Percentiles rank a stretch among this genome's conserved stretches.
Conservation (phyloP, 64 coral and sea anemone species). For the Anthopleura sola region DNA sequence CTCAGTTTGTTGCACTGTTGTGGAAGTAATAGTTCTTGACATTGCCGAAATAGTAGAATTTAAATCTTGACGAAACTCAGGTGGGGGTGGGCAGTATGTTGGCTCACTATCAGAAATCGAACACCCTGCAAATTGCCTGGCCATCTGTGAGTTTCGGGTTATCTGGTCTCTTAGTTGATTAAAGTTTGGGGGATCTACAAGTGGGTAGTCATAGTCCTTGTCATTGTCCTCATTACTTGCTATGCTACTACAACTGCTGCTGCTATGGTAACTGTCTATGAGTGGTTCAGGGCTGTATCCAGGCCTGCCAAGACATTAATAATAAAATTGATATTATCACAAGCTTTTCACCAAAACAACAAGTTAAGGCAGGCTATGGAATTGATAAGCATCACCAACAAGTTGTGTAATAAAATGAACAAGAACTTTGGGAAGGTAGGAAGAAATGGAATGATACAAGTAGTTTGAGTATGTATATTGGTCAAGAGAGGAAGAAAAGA, state of each 20-base stretch:
- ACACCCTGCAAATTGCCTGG: not conserved
- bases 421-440: too few species aligned
- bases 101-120: not conserved
- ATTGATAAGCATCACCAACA: too few species aligned
- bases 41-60: not conserved
- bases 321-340: too few species aligned
- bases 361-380: too few species aligned
- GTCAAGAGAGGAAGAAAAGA: not conserved
- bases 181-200: slow-evolving; percentile 3
- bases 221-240: not conserved
- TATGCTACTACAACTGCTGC: not conserved
- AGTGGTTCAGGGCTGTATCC: not conserved
- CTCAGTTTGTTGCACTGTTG: too few species aligned
- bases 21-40: not conserved
- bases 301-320: not conserved
- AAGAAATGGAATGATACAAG: too few species aligned
- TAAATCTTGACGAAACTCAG: not conserved
- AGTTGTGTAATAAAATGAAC: too few species aligned
- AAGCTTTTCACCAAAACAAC: too few species aligned
- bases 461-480: too few species aligned
- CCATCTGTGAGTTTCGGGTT: not conserved
- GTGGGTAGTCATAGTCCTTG: not conserved
- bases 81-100: slow-evolving; percentile 17
- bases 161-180: not conserved
- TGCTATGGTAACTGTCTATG: not conserved